Evolutionary conservation across 2,888 invertebrate species (phyloP).

Genomic region (Trichacis sp.): DNA sequence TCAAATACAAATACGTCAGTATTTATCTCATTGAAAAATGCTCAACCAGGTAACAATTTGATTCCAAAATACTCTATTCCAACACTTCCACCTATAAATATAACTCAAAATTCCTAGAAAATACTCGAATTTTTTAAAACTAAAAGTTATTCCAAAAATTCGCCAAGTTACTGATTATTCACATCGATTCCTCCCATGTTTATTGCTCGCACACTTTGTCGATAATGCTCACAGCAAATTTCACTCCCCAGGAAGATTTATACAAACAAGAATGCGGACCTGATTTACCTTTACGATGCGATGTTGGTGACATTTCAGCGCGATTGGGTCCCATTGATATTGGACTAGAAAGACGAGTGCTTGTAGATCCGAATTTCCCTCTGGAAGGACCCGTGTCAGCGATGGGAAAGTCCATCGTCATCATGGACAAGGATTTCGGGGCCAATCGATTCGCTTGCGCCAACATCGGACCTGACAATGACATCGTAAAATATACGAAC

Average conservation of each 20-base stretch:
- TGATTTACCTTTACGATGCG: constrained; percentile 89
- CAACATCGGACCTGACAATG: constrained; percentile 90
- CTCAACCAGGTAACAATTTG: no score
- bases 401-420: constrained; percentile 86
- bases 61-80: no score
- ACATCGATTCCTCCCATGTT: no score
- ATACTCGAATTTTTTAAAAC: no score
- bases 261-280: constrained; percentile 90
- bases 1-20: neutral
- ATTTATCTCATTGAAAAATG: neutral
- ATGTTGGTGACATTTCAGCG: constrained; percentile 90
- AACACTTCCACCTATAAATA: no score
- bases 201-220: no score
- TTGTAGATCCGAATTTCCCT: constrained; percentile 89
- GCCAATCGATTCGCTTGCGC: constrained; percentile 86
- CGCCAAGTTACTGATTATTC: no score
- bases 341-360: constrained; percentile 81
- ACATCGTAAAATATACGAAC: constrained; percentile 90
- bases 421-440: constrained; percentile 81
- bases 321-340: constrained; percentile 86
- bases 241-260: constrained; percentile 76
- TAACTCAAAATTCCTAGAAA: no score
- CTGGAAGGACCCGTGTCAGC: constrained; percentile 83
- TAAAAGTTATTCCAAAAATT: no score
- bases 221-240: constrained; percentile 4